These are phyloP conservation scores for Salmo trutta DNA, from an alignment of 2,797 vertebrate genomes.

Conservation along the genomic window DNA sequence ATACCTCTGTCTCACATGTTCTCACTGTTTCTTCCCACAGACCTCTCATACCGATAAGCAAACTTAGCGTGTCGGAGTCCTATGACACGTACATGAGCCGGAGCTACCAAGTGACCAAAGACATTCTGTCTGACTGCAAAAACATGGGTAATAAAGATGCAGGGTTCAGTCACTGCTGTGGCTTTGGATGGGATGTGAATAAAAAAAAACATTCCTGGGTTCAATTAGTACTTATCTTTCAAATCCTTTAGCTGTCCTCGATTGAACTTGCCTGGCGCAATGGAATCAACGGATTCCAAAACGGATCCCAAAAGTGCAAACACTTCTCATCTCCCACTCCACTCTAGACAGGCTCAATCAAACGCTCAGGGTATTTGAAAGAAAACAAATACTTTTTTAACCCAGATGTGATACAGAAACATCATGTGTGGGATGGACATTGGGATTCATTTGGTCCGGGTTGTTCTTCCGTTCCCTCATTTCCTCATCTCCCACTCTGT, in stretches of 20 bases:
- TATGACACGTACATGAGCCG: constrained; percentile 93
- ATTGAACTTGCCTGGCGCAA: not conserved
- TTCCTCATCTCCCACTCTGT: constrained; percentile 38
- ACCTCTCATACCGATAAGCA: constrained; percentile 92
- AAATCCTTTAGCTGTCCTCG: not conserved
- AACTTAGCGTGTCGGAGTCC: constrained; percentile 88
- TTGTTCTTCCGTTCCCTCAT: constrained; percentile 13
- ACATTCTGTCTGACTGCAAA: constrained; percentile 92
- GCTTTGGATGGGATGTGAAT: not conserved
- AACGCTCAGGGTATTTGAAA: not conserved
- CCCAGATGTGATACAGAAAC: not conserved
- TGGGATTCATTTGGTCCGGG: not conserved
- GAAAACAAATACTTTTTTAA: constrained; percentile 2
- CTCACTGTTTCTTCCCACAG: constrained; percentile 59
- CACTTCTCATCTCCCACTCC: not conserved
- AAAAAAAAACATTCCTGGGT: not conserved
- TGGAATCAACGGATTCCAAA: not conserved
- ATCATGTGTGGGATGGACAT: not conserved
- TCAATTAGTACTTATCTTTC: not conserved
- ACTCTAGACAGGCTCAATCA: not conserved
- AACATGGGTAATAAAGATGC: constrained; percentile 79
- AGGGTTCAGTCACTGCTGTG: not conserved
- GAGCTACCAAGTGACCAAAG: constrained; percentile 94
- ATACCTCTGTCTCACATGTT: not conserved
- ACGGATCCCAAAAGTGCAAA: not conserved